Evolutionary conservation across 2,888 invertebrate genomes (phyloP).

Genomic region (Xestia ashworthii): DNA sequence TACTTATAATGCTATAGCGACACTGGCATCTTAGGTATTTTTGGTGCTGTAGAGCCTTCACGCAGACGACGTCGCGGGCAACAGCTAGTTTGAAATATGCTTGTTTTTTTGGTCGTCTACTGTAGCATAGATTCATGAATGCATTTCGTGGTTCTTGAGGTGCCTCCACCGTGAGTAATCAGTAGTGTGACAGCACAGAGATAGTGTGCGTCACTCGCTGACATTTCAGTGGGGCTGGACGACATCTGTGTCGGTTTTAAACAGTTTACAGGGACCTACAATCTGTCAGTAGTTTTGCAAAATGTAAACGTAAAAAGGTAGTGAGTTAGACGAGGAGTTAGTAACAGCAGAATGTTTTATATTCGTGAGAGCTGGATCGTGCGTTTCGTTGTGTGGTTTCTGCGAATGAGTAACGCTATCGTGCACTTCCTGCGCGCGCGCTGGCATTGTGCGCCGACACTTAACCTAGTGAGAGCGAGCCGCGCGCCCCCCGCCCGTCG

Average conservation of each 20-base stretch:
- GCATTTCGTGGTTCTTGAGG: background rate
- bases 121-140: too few species aligned
- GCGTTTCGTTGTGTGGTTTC: conserved; percentile 69
- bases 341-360: conserved; percentile 31
- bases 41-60: too few species aligned
- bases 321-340: background rate
- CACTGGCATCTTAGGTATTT: too few species aligned
- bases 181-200: background rate
- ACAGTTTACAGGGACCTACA: background rate
- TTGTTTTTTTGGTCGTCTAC: too few species aligned
- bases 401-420: conserved; percentile 74
- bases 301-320: background rate
- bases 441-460: conserved; percentile 60
- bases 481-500: conserved; percentile 25
- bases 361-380: conserved; percentile 54
- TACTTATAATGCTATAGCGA: too few species aligned
- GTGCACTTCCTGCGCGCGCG: conserved; percentile 64
- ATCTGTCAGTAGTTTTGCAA: background rate
- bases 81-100: too few species aligned
- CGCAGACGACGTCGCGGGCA: too few species aligned
- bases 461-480: conserved; percentile 65
- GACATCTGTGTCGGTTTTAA: background rate
- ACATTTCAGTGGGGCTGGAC: background rate
- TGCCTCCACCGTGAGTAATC: background rate
- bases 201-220: conserved; percentile 7